phyloP scores from a whole-genome alignment of 30 jellyfish, hydroid and myxozoan species.

The Turritopsis dohrnii region DNA sequence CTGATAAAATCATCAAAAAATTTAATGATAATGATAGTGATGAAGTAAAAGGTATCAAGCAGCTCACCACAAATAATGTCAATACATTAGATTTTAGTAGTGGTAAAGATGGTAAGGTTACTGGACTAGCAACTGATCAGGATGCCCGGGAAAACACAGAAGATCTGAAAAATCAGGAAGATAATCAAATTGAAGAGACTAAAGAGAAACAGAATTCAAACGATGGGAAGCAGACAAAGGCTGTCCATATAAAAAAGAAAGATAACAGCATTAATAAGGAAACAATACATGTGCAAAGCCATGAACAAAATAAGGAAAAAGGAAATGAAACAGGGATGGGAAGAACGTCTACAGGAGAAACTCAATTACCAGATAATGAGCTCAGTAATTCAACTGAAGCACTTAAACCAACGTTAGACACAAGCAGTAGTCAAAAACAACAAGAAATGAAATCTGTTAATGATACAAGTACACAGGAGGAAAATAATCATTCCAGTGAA shows the following conservation, averaged over 20 bases:
- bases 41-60: neutral
- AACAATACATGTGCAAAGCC: neutral
- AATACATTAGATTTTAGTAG: neutral
- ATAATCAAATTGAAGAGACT: neutral
- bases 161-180: neutral
- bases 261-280: neutral
- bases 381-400: neutral
- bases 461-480: neutral
- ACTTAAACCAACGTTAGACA: neutral
- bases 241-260: neutral
- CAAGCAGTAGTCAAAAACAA: neutral
- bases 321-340: neutral
- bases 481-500: neutral
- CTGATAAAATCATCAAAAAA: neutral
- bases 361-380: neutral
- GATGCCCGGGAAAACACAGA: neutral
- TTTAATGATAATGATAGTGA: neutral
- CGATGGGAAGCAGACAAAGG: neutral
- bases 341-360: neutral
- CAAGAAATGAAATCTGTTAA: neutral
- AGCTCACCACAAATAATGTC: neutral
- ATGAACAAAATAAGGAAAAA: neutral
- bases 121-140: neutral
- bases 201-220: conserved; percentile 6
- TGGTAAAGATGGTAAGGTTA: neutral